phyloP scores from a whole-genome alignment of 2,113 vertebrate genomes.

The Poecile atricapillus region DNA sequence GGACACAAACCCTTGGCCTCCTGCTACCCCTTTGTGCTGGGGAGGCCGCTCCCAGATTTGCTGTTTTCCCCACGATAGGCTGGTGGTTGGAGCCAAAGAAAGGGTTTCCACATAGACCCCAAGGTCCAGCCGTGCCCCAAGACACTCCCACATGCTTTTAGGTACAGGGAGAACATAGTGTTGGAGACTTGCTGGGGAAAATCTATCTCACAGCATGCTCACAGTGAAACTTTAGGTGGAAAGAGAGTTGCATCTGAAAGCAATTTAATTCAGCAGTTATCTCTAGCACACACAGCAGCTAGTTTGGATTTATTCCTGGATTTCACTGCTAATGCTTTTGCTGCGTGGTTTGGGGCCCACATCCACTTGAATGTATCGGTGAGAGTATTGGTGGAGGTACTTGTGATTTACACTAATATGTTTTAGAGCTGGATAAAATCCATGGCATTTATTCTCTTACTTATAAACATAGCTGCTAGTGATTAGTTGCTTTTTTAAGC shows the following conservation, averaged over 20 bases:
- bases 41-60: not conserved
- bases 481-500: conserved; percentile 39
- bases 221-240: not conserved
- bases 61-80: not conserved
- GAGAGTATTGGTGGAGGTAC: not conserved
- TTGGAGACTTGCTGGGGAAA: not conserved
- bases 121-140: not conserved
- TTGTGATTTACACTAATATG: not conserved
- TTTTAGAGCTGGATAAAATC: not conserved
- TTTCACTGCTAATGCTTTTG: not conserved
- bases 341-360: not conserved
- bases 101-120: not conserved
- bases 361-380: not conserved
- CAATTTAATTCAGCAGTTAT: not conserved
- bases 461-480: conserved; percentile 28
- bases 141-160: not conserved
- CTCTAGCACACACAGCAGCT: not conserved
- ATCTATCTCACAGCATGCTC: not conserved
- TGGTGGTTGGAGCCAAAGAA: not conserved
- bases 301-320: conserved; percentile 1
- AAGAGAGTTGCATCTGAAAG: not conserved
- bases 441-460: not conserved
- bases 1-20: not conserved
- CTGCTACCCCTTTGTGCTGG: not conserved
- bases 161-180: not conserved